phyloP scores from a whole-genome alignment of 2,797 vertebrate genomes.

The Smutsia gigantea region DNA sequence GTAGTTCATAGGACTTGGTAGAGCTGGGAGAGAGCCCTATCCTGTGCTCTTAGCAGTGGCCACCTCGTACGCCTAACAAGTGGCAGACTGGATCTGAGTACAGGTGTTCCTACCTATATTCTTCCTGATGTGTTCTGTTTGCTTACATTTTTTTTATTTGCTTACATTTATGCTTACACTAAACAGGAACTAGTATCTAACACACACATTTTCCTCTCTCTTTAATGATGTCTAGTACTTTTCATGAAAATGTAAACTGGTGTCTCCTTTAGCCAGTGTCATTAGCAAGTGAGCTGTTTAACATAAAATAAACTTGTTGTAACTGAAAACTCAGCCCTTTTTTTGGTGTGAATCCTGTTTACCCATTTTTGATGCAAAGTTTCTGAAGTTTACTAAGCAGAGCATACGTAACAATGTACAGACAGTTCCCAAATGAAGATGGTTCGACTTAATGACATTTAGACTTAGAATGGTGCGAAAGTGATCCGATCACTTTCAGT shows the following conservation, averaged over 20 bases:
- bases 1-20: background rate
- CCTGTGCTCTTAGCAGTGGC: background rate
- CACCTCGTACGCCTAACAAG: background rate
- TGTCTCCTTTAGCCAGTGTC: background rate
- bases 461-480: background rate
- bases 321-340: background rate
- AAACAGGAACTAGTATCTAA: background rate
- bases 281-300: background rate
- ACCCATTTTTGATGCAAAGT: background rate
- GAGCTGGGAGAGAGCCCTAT: too few species aligned
- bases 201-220: background rate
- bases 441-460: background rate
- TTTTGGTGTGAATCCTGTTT: background rate
- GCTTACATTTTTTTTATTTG: background rate
- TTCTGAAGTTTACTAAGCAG: background rate
- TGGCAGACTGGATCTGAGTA: background rate
- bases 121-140: background rate
- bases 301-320: background rate
- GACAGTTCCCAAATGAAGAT: background rate
- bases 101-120: background rate
- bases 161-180: background rate
- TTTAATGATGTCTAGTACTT: background rate
- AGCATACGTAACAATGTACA: background rate
- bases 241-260: background rate
- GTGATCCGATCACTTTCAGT: background rate